Conservation (phyloP, 2,888 invertebrate genomes). For the Papilio gigon region DNA sequence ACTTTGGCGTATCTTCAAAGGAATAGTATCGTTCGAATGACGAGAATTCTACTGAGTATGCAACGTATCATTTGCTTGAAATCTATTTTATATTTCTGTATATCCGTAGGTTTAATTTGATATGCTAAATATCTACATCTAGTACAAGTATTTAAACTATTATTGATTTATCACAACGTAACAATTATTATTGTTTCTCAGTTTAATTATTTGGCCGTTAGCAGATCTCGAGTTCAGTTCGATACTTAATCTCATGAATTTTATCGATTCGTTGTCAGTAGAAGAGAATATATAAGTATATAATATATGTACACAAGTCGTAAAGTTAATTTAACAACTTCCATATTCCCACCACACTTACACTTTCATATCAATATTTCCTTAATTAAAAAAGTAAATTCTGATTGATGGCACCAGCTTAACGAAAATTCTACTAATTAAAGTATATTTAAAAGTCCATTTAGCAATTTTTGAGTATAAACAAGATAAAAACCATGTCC, state of each 20-base stretch:
- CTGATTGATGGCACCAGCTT: too few species aligned
- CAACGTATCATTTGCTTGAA: conserved; percentile 1
- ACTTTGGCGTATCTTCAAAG: conserved; percentile 42
- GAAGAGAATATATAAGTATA: conserved; percentile 14
- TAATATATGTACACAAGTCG: neutral
- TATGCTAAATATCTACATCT: conserved; percentile 36
- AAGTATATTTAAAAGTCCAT: too few species aligned
- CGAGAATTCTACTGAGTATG: conserved; percentile 23
- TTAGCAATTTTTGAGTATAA: too few species aligned
- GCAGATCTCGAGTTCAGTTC: conserved; percentile 29
- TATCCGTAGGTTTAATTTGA: conserved; percentile 23
- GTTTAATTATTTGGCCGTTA: conserved; percentile 37
- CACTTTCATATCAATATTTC: too few species aligned
- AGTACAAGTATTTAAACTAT: conserved; percentile 20
- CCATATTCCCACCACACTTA: neutral
- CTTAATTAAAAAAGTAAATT: too few species aligned
- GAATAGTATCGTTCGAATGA: conserved; percentile 28
- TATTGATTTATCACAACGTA: conserved; percentile 41
- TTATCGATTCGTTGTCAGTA: conserved; percentile 37
- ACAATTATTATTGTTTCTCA: conserved; percentile 15
- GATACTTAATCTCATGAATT: conserved; percentile 6
- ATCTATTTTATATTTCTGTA: neutral
- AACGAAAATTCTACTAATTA: too few species aligned
- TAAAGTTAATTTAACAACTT: neutral
- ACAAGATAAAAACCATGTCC: too few species aligned